phyloP scores from a whole-genome alignment of 2,797 vertebrate species.

The Alauda arvensis region DNA sequence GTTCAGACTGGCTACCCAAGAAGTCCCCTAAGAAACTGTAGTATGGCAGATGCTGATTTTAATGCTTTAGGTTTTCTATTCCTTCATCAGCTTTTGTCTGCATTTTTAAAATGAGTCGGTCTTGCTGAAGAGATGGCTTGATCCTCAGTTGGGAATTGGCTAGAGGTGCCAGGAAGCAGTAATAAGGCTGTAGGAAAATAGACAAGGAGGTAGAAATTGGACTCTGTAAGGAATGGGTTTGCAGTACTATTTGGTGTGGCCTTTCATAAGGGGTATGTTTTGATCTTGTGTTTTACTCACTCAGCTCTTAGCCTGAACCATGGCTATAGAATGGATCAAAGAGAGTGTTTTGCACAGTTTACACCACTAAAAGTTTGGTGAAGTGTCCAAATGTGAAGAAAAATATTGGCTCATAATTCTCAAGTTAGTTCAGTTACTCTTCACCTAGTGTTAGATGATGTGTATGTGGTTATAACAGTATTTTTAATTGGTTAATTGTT shows the following conservation, averaged over 20 bases:
- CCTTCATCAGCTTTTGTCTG: not conserved
- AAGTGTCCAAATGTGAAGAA: not conserved
- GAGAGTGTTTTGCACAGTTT: not conserved
- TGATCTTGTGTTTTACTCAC: not conserved
- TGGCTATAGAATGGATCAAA: not conserved
- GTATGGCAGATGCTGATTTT: not conserved
- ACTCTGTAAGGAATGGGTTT: not conserved
- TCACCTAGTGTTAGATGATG: not conserved
- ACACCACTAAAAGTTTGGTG: not conserved
- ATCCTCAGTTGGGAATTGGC: not conserved
- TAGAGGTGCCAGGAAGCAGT: not conserved
- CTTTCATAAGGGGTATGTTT: not conserved
- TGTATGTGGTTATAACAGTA: not conserved
- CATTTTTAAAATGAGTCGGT: not conserved
- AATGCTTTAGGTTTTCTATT: not conserved
- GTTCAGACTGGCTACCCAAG: not conserved
- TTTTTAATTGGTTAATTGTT: not conserved
- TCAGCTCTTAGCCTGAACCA: not conserved
- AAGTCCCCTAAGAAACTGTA: not conserved
- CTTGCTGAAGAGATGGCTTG: not conserved
- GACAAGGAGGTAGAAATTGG: not conserved
- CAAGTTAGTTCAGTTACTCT: not conserved
- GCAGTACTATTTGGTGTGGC: not conserved
- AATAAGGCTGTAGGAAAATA: not conserved
- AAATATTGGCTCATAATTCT: not conserved